A percentile compares a stretch with the other conserved stretches of the same genome.
phyloP scores from a whole-genome alignment of 2,797 vertebrate species.

The Bovichtus variegatus region DNA sequence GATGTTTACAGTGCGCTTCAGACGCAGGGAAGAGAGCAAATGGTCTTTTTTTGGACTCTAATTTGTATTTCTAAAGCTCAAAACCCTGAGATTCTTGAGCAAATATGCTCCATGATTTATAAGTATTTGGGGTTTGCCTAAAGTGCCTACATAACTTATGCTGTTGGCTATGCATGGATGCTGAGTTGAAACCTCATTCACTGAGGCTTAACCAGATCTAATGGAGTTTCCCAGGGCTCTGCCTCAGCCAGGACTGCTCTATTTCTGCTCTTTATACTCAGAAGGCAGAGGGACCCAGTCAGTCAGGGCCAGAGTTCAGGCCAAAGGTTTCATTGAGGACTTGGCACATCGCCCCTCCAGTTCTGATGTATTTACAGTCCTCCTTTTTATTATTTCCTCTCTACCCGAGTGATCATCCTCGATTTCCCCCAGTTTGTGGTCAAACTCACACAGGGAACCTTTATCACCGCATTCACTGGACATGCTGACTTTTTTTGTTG shows the following conservation, averaged over 20 bases:
- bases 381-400: slow-evolving; percentile 69
- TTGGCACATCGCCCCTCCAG: slow-evolving; percentile 18
- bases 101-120: slow-evolving; percentile 50
- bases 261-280: slow-evolving; percentile 33
- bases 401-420: slow-evolving; percentile 44
- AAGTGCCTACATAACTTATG: slow-evolving; percentile 43
- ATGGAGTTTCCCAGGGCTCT: slow-evolving; percentile 45
- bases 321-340: slow-evolving; percentile 51
- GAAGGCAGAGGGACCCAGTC: slow-evolving; percentile 25
- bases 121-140: slow-evolving; percentile 32
- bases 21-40: slow-evolving; percentile 20
- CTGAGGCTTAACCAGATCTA: slow-evolving; percentile 44
- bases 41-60: slow-evolving; percentile 16
- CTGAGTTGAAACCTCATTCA: slow-evolving; percentile 37
- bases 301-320: slow-evolving; percentile 52
- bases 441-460: slow-evolving; percentile 37
- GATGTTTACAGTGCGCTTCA: slow-evolving; percentile 31
- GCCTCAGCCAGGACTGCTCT: slow-evolving; percentile 24
- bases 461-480: slow-evolving; percentile 56
- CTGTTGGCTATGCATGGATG: slow-evolving; percentile 21
- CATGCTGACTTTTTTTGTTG: slow-evolving; percentile 37
- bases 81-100: slow-evolving; percentile 23
- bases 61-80: slow-evolving; percentile 35
- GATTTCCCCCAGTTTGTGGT: slow-evolving; percentile 50
- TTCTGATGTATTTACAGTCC: slow-evolving; percentile 72